Percentiles rank a stretch among this genome's conserved stretches.
phyloP scores from a whole-genome alignment of 1,140 invertebrate species.

The Chymomyza costata region DNA sequence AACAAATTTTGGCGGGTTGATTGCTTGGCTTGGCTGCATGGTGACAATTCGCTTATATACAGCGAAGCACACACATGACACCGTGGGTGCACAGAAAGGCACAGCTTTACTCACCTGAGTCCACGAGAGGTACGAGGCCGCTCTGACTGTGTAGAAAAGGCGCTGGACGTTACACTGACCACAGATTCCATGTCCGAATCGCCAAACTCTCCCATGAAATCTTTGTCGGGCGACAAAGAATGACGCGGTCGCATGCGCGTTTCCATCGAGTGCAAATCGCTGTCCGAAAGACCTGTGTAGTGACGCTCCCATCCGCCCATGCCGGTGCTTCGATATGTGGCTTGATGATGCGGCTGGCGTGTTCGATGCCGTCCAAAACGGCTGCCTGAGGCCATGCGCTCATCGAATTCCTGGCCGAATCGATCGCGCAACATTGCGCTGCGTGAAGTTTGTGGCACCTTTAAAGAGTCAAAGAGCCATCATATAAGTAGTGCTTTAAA shows the following conservation, averaged over 20 bases:
- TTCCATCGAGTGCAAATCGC: constrained; percentile 81
- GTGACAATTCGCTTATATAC: constrained; percentile 4
- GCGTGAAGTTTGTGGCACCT: constrained; percentile 72
- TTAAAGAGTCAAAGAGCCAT: neutral
- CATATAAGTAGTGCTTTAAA: neutral
- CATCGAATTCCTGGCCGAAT: constrained; percentile 88
- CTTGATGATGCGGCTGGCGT: constrained; percentile 78
- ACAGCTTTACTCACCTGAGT: constrained; percentile 79
- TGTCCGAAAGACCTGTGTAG: constrained; percentile 88
- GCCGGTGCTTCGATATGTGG: constrained; percentile 83
- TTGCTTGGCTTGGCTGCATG: constrained; percentile 33
- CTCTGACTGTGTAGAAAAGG: constrained; percentile 94
- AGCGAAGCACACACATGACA: constrained; percentile 21
- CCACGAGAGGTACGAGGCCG: constrained; percentile 84
- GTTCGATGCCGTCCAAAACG: constrained; percentile 83
- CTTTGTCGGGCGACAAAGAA: constrained; percentile 82
- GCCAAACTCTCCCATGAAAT: constrained; percentile 82
- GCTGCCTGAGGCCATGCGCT: constrained; percentile 78
- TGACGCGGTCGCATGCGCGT: constrained; percentile 77
- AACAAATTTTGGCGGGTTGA: constrained; percentile 51
- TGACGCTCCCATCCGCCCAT: constrained; percentile 84
- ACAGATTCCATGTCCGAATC: constrained; percentile 94
- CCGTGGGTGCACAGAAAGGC: constrained; percentile 15
- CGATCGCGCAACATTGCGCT: constrained; percentile 81
- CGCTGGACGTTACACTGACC: constrained; percentile 89